Base-by-base conservation (phyloP, 2,113 vertebrate genomes). In the Pelecanoides urinatrix region DNA sequence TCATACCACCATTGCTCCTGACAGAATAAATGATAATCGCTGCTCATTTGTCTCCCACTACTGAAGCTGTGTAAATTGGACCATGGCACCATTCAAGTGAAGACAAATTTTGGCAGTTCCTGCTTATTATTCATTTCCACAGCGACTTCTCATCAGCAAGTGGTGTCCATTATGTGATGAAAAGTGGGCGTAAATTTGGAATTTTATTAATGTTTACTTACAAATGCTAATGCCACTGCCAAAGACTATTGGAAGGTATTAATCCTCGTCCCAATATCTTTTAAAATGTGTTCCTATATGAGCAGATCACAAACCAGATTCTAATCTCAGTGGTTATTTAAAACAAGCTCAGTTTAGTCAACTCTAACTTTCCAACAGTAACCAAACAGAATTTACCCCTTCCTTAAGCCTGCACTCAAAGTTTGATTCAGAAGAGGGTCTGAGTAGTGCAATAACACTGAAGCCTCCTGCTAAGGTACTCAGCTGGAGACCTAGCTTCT, bases 11-110 rank as follows among this genome's bases (percentile, higher is more conserved):
- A 49, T 68, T 86, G 47, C 88, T 86, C 55, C 93, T 92, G 82
- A 93, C 92, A 95, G 90, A 95, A 91, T 84, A 87, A 95, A 90
- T 76, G 50, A 83, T 95, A 83, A 88, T 96, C 85, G 65, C 67
- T 77, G 38, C 70, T 95, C 87, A 42, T 95, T 97, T 90, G 47
- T 94, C 88, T 92, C 55, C 67, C 65, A 9, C 62, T 71, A 63
- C 66, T 77, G 62, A 96, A 88, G 59, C 81, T 86, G 23, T 86
- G 42, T 95, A 96, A 95, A 91, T 95, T 90, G 84, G 67, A 88
- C 75, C 55, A n/a, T 63, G 2, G 4, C 75, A 92, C 67, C 40
- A 92, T 88, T 96, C 87, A 80, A 93, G 61, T 88, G 52, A 95
- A 92, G 81, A 90, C 55, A 86, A 86, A 90, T 96, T 88, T 77